These are phyloP conservation scores for Circaetus gallicus DNA, from an alignment of 2,113 vertebrate genomes.

Conservation along the genomic window DNA sequence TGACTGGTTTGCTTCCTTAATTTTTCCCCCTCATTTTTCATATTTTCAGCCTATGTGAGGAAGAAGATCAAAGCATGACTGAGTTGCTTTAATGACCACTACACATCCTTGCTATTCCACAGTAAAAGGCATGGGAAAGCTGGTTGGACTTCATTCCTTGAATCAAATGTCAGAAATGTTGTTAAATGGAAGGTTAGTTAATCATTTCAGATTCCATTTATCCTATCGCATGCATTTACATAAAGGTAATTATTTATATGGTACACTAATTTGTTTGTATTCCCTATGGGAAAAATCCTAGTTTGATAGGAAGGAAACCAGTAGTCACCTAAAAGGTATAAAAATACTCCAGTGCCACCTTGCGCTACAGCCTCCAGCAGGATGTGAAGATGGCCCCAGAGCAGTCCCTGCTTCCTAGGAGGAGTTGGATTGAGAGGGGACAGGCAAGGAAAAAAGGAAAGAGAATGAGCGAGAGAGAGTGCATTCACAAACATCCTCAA, in stretches of 20 bases:
- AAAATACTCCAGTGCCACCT: conserved; percentile 55
- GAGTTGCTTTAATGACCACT: neutral
- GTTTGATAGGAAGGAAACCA: neutral
- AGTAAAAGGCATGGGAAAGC: conserved; percentile 19
- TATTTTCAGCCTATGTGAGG: conserved; percentile 1
- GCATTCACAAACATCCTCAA: neutral
- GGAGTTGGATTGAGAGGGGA: neutral
- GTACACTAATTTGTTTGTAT: conserved; percentile 57
- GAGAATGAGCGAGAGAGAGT: neutral
- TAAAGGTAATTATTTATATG: conserved; percentile 61
- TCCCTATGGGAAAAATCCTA: conserved; percentile 30
- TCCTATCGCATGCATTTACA: conserved; percentile 60
- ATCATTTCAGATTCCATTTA: conserved; percentile 58
- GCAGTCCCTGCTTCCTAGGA: neutral
- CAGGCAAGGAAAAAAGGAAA: neutral
- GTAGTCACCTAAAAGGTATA: neutral
- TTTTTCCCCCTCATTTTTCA: neutral
- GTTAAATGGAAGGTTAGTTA: conserved; percentile 67
- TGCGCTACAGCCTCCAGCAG: neutral
- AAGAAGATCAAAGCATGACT: conserved; percentile 35
- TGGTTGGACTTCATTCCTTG: conserved; percentile 46
- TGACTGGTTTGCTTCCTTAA: neutral
- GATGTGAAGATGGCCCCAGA: neutral
- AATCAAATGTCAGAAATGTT: conserved; percentile 50
- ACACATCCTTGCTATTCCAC: conserved; percentile 6